Percentiles rank a stretch among this genome's conserved stretches.
Evolutionary conservation across 1,140 invertebrate genomes (phyloP).

Genomic region (Drosophila yakuba): DNA sequence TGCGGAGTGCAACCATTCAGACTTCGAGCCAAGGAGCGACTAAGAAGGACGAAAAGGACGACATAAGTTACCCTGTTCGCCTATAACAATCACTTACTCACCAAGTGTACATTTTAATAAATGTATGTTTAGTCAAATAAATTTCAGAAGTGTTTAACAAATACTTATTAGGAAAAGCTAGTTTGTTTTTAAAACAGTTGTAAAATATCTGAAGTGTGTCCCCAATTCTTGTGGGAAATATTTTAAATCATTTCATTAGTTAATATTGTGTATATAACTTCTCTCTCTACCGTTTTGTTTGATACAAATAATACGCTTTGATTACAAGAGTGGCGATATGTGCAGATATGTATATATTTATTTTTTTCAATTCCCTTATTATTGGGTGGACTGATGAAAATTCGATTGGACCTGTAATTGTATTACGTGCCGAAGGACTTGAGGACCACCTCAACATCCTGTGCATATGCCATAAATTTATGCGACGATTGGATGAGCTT

Average conservation of each 20-base stretch:
- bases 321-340: neutral
- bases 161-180: too few species aligned
- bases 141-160: neutral
- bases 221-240: too few species aligned
- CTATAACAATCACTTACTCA: neutral
- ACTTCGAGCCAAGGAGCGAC: slow-evolving; percentile 1
- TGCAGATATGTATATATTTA: neutral
- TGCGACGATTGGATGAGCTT: slow-evolving; percentile 74
- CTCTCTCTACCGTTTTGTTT: neutral
- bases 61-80: neutral
- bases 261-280: neutral
- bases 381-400: slow-evolving; percentile 32
- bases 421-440: slow-evolving; percentile 57
- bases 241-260: too few species aligned
- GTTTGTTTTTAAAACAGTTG: too few species aligned
- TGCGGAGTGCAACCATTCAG: slow-evolving; percentile 4
- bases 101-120: slow-evolving; percentile 24
- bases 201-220: too few species aligned
- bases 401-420: slow-evolving; percentile 65
- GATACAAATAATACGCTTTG: neutral
- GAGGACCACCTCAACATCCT: slow-evolving; percentile 10
- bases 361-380: slow-evolving; percentile 19
- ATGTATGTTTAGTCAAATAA: too few species aligned
- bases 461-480: slow-evolving; percentile 73
- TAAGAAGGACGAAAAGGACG: neutral